Percentiles rank a stretch among this genome's conserved stretches.
Conservation (phyloP, 2,888 invertebrate genomes). For the Salticus scenicus region DNA sequence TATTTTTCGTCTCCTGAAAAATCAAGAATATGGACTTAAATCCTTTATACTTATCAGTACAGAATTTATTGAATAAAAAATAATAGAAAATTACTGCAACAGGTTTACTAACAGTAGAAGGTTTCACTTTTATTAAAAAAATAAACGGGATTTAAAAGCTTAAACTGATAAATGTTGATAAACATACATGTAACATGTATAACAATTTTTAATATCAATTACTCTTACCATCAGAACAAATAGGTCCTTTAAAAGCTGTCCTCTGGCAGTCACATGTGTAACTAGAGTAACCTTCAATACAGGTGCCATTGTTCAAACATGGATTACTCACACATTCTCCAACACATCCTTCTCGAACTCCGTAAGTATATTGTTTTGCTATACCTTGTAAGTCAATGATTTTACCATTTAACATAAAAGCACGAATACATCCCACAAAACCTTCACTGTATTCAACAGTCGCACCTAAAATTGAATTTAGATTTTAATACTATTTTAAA, state of each 20-base stretch:
- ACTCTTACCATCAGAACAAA: conserved; percentile 91
- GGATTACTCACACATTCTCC: conserved; percentile 94
- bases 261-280: conserved; percentile 97
- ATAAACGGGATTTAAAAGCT: too few relatives aligned
- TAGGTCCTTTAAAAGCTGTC: conserved; percentile 98
- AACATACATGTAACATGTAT: too few relatives aligned
- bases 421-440: conserved; percentile 94
- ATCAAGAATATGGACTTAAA: too few relatives aligned
- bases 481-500: too few relatives aligned
- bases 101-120: too few relatives aligned
- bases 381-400: conserved; percentile 81
- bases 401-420: conserved; percentile 89
- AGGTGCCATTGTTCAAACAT: conserved; percentile 97
- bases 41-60: too few relatives aligned
- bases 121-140: too few relatives aligned
- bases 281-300: conserved; percentile 91
- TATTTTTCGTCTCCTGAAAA: too few relatives aligned
- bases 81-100: too few relatives aligned
- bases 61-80: too few relatives aligned
- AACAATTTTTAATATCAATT: too few relatives aligned
- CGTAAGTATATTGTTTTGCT: conserved; percentile 75
- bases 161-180: too few relatives aligned
- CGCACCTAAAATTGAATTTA: conserved; percentile 78
- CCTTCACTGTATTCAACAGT: conserved; percentile 91
- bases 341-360: conserved; percentile 87